Evolutionary conservation across 2,797 vertebrate species (phyloP), one percentile per base, ranked within the genome.

Genomic region (Cuculus canorus): DNA sequence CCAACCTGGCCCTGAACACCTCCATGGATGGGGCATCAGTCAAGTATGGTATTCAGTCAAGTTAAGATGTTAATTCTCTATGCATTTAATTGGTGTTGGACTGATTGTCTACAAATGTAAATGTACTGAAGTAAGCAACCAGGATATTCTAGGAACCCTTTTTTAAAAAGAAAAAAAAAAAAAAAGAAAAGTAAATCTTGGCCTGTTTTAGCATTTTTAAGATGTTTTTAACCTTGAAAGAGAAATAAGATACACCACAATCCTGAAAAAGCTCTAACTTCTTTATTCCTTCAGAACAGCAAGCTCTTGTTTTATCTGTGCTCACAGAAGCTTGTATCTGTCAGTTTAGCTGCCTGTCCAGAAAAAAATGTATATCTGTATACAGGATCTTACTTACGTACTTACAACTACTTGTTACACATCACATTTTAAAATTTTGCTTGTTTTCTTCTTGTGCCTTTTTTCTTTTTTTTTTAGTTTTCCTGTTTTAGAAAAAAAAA

Each of bases 51-150:
- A n/a, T 45, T 45, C 43, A 45, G 43, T 82, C 33, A 76, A 90
- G 17, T 68, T 95, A 57, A 93, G 72, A 59, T 84, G 24, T 16
- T 91, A 94, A 90, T 84, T 91, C 64, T 86, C 59, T 35, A 89
- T 32, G 76, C 19, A 90, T 89, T 79, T 93, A 73, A 73, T 75
- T 47, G 89, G 41, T n/a, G 43, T 9, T 32, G 52, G 53, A 88
- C 77, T 65, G 72, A 94, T 52, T 95, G 43, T 45, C 43, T 47
- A 70, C 45, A 61, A 63, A 71, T 92, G 12, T 56, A 92, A 92
- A 70, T 84, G 43, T 27, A 75, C 21, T 87, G 72, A 89, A 88
- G 92, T 69, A 92, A 93, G 13, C 23, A 32, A 61, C 65, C 50
- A 50, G 60, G 63, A 54, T 35, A 52, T 54, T 23, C 9, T 19